Evolutionary conservation across 2,797 vertebrate species (phyloP).

Genomic region (Buphagus erythrorhynchus): DNA sequence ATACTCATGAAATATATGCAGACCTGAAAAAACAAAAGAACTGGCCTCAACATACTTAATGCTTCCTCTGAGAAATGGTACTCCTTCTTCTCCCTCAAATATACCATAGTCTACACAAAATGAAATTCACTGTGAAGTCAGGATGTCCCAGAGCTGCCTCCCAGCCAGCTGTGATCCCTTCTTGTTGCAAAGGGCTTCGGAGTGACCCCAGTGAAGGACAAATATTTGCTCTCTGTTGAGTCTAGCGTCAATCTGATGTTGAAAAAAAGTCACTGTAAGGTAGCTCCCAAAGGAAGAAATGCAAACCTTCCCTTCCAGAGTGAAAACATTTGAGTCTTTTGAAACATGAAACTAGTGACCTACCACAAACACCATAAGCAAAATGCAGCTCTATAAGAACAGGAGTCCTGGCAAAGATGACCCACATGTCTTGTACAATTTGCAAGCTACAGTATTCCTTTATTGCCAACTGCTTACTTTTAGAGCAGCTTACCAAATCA

Average conservation of each 20-base stretch:
- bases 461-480: neutral
- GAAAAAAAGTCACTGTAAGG: neutral
- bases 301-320: neutral
- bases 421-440: neutral
- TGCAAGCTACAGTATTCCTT: neutral
- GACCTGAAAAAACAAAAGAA: neutral
- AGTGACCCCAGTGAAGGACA: fast-evolving
- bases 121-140: neutral
- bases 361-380: neutral
- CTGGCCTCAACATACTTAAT: neutral
- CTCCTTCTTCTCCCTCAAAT: neutral
- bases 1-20: neutral
- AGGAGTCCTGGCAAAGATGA: neutral
- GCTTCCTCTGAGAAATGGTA: neutral
- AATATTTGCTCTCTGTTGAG: neutral
- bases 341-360: neutral
- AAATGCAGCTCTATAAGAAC: neutral
- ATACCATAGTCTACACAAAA: neutral
- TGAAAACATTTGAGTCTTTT: neutral
- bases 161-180: fast-evolving
- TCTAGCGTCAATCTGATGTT: neutral
- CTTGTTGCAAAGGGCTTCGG: neutral
- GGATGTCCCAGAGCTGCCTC: neutral
- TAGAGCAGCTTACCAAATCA: neutral
- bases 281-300: neutral